Percentiles rank a stretch among this genome's conserved stretches.
phyloP scores from a whole-genome alignment of 1,140 invertebrate species.

The Neotoxoptera formosana region DNA sequence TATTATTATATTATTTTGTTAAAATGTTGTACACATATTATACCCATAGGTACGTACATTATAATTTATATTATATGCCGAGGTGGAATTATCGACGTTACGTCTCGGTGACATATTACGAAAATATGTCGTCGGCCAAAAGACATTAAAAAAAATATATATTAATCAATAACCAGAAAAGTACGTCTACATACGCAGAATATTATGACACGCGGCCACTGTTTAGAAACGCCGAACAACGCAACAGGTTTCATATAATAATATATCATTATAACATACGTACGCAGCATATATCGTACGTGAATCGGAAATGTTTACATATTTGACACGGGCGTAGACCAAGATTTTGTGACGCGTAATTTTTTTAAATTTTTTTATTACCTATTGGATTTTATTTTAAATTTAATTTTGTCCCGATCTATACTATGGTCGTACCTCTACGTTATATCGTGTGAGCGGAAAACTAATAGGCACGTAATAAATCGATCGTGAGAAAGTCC shows the following conservation, averaged over 20 bases:
- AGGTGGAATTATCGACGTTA: neutral
- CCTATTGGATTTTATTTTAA: neutral
- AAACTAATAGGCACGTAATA: conserved; percentile 12
- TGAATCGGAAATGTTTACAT: neutral
- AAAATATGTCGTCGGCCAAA: neutral
- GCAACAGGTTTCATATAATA: neutral
- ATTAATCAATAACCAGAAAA: neutral
- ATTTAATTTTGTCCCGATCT: neutral
- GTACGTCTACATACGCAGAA: neutral
- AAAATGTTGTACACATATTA: neutral
- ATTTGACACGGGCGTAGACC: too few relatives aligned
- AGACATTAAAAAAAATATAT: neutral
- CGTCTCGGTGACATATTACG: neutral
- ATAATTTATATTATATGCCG: neutral
- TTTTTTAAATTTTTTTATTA: neutral
- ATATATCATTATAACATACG: conserved; percentile 3
- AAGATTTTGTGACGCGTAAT: neutral
- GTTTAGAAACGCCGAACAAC: neutral
- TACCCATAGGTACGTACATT: neutral
- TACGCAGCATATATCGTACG: neutral
- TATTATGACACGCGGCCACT: neutral
- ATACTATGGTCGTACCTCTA: neutral
- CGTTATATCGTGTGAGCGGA: neutral
- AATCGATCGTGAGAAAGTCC: neutral
- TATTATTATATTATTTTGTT: neutral